Evolutionary conservation across 2,797 vertebrate species (phyloP).

Genomic region (Helarctos malayanus): DNA sequence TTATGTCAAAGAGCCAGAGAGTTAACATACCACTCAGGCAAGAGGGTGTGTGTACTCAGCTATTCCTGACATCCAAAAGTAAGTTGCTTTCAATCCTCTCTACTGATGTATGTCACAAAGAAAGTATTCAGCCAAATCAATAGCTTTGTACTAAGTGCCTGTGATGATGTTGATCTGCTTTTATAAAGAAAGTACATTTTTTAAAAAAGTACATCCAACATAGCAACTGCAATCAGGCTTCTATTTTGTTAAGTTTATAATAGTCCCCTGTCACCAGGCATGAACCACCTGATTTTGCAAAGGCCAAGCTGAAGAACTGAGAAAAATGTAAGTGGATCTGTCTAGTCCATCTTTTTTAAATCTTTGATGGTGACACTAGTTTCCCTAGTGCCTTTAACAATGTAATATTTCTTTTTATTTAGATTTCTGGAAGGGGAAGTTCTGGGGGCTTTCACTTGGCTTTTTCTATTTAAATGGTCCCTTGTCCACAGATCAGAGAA

Average conservation of each 20-base stretch:
- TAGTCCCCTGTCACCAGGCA: background rate
- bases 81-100: conserved; percentile 7
- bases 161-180: background rate
- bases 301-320: background rate
- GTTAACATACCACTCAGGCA: background rate
- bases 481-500: background rate
- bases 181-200: background rate
- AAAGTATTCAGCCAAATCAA: conserved; percentile 4
- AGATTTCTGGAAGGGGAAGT: background rate
- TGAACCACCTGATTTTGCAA: background rate
- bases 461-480: background rate
- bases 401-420: background rate
- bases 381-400: background rate
- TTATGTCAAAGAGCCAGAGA: conserved; percentile 26
- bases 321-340: background rate
- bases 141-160: background rate
- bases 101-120: background rate
- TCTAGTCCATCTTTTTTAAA: background rate
- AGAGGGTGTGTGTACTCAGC: background rate
- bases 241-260: background rate
- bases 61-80: conserved; percentile 26
- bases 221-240: background rate
- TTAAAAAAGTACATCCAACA: background rate
- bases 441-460: background rate
- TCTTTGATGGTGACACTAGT: background rate